Base-by-base conservation (phyloP, 2,797 vertebrate species). In the Catamblyrhynchus diadema region DNA sequence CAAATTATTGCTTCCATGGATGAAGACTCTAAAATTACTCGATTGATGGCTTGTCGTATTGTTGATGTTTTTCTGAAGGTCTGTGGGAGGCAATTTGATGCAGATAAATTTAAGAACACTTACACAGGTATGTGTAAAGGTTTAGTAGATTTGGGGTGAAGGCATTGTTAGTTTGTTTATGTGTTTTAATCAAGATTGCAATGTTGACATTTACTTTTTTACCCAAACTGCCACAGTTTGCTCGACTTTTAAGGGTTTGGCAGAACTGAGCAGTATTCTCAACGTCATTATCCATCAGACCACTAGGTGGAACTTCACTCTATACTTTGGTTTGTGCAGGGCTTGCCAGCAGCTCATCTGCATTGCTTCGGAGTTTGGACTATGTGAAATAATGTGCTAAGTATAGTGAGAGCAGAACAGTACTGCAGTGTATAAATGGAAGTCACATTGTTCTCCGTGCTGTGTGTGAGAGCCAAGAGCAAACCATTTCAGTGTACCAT, bases 11-110 rank as follows among this genome's bases (percentile, higher is more conserved):
- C 98, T 0, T 96, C 98, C 6, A 90, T 99, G 97, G 99, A 99
- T 7, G 99, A 99, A 85, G 99, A 99, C 79, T 98, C 99, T 8
- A 98, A 98, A 96, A 98, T 97, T 84, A 94, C 98, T 44, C 98
- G 99, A 6, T 87, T 99, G 39, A 62, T 98, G 51, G 99, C 99
- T 35, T 99, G 99, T 92, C 98, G 96, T 37, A 98, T 98, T 64
- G 62, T 99, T 32, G 94, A 92, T 27, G 39, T 86, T 23, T 92
- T 99, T 14, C 91, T 99, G 24, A 94, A 93, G 51, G 94, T 96
- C 77, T 96, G 97, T 18, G 97, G 98, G 24, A 81, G 77, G 25
- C 88, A 95, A 42, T 95, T 98, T 51, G 97, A 98, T 69, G 95
- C 98, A 2, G 98, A 99, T 8, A 96, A 97, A 56, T 97, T 99